Percentiles rank a stretch among this genome's conserved stretches.
phyloP scores from a whole-genome alignment of 2,797 vertebrate species.

The Scomberomorus guttatus region DNA sequence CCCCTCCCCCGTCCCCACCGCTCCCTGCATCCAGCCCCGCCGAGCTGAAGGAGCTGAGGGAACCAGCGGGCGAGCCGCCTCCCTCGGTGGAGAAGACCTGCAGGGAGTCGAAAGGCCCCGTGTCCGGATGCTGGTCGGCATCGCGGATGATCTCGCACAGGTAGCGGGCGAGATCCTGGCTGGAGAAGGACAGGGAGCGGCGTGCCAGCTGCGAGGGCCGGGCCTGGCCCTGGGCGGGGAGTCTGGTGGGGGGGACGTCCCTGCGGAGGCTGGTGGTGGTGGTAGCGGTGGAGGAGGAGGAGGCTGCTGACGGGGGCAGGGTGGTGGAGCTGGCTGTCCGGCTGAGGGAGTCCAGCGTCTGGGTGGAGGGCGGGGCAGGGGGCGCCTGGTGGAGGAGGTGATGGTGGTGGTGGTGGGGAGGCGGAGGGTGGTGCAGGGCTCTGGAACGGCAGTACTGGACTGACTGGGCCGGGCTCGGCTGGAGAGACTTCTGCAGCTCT shows the following conservation, averaged over 20 bases:
- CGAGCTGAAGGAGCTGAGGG: slow-evolving; percentile 90
- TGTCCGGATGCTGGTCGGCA: slow-evolving; percentile 82
- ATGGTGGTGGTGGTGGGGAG: slow-evolving; percentile 67
- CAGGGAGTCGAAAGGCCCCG: slow-evolving; percentile 86
- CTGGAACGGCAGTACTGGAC: slow-evolving; percentile 84
- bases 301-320: slow-evolving; percentile 52
- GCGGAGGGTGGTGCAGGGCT: slow-evolving; percentile 75
- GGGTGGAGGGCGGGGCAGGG: slow-evolving; percentile 38
- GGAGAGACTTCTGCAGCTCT: slow-evolving; percentile 91
- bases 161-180: slow-evolving; percentile 85
- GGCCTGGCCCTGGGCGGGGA: slow-evolving; percentile 81
- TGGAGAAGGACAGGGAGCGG: slow-evolving; percentile 82
- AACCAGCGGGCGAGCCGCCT: slow-evolving; percentile 85
- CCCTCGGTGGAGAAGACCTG: slow-evolving; percentile 91
- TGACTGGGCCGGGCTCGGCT: slow-evolving; percentile 88
- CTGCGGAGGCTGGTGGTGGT: slow-evolving; percentile 71
- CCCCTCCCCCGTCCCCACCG: slow-evolving; percentile 66
- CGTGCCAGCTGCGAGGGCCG: slow-evolving; percentile 74
- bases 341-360: slow-evolving; percentile 69
- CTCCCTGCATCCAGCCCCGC: slow-evolving; percentile 78
- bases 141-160: slow-evolving; percentile 86
- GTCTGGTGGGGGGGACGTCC: slow-evolving; percentile 71
- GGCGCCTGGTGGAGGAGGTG: slow-evolving; percentile 72
- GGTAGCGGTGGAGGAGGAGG: slow-evolving; percentile 69
- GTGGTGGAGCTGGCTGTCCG: slow-evolving; percentile 73